Percentiles rank a stretch among this genome's conserved stretches.
Conservation (phyloP, 2,113 vertebrate genomes). For the Indicator maculatus region DNA sequence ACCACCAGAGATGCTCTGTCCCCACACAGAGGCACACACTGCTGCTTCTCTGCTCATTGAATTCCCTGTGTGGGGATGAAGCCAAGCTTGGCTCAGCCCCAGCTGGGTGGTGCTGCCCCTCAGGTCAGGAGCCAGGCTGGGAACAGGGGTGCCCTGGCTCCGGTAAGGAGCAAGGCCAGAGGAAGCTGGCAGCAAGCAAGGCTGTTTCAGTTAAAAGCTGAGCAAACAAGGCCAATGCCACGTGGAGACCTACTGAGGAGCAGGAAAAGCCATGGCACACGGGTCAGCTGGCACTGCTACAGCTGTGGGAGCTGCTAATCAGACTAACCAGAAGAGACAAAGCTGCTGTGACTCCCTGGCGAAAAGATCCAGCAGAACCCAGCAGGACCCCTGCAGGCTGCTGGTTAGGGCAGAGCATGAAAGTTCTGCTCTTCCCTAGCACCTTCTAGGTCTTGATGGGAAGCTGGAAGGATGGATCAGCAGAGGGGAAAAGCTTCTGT, state of each 20-base stretch:
- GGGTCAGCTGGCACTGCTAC: neutral
- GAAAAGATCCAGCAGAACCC: rapidly evolving
- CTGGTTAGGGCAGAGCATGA: rapidly evolving
- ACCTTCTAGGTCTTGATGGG: neutral
- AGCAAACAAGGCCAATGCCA: constrained; percentile 26
- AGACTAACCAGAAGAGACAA: neutral
- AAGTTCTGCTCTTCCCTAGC: neutral
- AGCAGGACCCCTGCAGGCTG: neutral
- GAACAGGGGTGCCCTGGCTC: neutral
- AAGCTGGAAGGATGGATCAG: rapidly evolving
- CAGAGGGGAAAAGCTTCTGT: neutral
- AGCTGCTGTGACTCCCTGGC: neutral
- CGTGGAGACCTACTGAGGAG: neutral
- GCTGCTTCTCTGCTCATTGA: neutral
- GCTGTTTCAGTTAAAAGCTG: neutral
- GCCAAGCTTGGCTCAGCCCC: neutral
- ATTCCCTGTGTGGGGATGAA: neutral
- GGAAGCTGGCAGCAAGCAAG: neutral
- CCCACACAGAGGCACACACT: neutral
- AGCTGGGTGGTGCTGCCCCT: neutral
- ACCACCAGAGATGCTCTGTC: neutral
- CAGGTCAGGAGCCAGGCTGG: neutral
- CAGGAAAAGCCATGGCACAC: neutral
- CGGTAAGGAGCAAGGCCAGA: neutral
- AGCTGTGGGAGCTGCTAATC: neutral